These are phyloP conservation scores for Fopius arisanus DNA, from an alignment of 1,140 invertebrate species.

Conservation along the genomic window DNA sequence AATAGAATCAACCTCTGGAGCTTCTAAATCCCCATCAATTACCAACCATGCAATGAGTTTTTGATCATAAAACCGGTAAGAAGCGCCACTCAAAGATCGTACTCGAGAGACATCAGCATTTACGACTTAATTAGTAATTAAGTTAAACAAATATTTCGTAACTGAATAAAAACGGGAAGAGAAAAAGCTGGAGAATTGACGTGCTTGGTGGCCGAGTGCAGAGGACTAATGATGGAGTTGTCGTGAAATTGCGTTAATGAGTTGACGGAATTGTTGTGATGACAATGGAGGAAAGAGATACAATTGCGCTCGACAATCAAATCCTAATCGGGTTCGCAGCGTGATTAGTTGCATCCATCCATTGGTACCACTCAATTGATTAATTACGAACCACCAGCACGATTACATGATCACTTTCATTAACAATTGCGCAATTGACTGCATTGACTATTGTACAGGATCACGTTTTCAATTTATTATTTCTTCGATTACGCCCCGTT, in stretches of 20 bases:
- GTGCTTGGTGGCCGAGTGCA: constrained; percentile 23
- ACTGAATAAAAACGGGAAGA: background rate
- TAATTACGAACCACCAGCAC: constrained; percentile 45
- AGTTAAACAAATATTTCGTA: background rate
- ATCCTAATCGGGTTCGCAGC: constrained; percentile 4
- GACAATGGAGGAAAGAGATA: background rate
- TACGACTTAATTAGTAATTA: constrained; percentile 6
- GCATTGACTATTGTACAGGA: background rate
- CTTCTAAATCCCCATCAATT: background rate
- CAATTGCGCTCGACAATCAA: background rate
- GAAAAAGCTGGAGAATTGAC: background rate
- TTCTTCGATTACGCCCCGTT: too few relatives aligned
- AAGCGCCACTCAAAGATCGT: background rate
- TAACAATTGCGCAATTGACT: constrained; percentile 44
- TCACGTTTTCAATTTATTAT: too few relatives aligned
- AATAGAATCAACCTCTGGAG: background rate
- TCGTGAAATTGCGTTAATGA: constrained; percentile 48
- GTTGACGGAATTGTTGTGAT: constrained; percentile 26
- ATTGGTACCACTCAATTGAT: constrained; percentile 45
- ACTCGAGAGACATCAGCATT: background rate
- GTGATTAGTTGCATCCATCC: constrained; percentile 46
- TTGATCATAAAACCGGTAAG: background rate
- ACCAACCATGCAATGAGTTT: background rate
- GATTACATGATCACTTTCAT: constrained; percentile 50
- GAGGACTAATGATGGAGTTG: constrained; percentile 45